Evolutionary conservation across 2,888 invertebrate genomes (phyloP).

Genomic region (Nemoura dubitans): DNA sequence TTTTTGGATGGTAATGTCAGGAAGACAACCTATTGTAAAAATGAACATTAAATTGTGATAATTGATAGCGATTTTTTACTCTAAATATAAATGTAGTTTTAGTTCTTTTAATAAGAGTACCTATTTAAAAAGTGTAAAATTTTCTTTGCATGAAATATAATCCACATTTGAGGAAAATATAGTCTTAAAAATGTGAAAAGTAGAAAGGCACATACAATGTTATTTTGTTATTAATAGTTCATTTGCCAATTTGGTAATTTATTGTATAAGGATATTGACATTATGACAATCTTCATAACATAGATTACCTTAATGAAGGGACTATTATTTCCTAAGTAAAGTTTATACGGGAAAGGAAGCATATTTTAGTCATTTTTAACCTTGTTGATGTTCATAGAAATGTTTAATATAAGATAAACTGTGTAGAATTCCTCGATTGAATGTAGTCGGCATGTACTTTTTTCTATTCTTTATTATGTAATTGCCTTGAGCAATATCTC

Average conservation of each 20-base stretch:
- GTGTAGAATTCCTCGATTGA: too few relatives aligned
- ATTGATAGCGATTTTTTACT: conserved; percentile 39
- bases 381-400: conserved; percentile 7
- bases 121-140: not conserved
- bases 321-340: not conserved
- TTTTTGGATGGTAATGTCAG: not conserved
- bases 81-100: not conserved
- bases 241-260: too few relatives aligned
- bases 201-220: too few relatives aligned
- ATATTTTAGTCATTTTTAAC: not conserved
- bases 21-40: conserved; percentile 14
- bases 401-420: not conserved
- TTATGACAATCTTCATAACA: too few relatives aligned
- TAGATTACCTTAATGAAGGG: too few relatives aligned
- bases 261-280: too few relatives aligned
- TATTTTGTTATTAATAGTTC: too few relatives aligned
- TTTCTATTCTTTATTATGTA: too few relatives aligned
- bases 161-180: not conserved
- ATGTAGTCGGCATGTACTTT: too few relatives aligned
- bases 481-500: too few relatives aligned
- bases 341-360: not conserved
- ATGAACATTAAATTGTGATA: conserved; percentile 43
- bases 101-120: not conserved
- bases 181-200: too few relatives aligned
- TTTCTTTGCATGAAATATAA: not conserved